Evolutionary conservation across 2,888 invertebrate species (phyloP).

Genomic region (Calliphora vomitoria): DNA sequence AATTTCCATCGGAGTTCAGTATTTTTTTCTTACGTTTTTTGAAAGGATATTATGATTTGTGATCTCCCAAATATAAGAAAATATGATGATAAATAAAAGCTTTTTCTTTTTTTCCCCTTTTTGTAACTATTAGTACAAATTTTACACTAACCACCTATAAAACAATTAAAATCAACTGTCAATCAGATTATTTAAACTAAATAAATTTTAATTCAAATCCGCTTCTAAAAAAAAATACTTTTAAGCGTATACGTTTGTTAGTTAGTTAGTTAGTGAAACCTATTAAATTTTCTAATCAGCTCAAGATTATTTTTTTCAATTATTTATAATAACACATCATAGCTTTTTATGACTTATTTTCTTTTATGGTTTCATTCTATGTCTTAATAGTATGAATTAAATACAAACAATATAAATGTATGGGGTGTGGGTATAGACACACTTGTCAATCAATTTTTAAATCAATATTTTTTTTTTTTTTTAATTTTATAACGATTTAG

Average conservation of each 20-base stretch:
- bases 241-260: background rate
- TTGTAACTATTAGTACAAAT: background rate
- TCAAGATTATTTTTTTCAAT: background rate
- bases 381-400: background rate
- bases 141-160: background rate
- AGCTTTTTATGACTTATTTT: background rate
- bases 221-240: background rate
- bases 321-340: background rate
- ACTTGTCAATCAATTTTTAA: conserved; percentile 46
- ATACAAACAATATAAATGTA: conserved; percentile 4
- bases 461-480: conserved; percentile 45
- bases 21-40: too few relatives aligned
- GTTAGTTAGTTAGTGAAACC: background rate
- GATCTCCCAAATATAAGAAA: too few relatives aligned
- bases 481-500: conserved; percentile 13
- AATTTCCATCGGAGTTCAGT: too few relatives aligned
- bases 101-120: too few relatives aligned
- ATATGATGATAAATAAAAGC: too few relatives aligned
- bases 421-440: background rate
- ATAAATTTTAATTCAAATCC: background rate
- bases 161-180: background rate
- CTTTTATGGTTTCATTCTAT: conserved; percentile 30
- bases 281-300: background rate
- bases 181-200: background rate
- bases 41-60: too few relatives aligned